Percentiles rank a stretch among this genome's conserved stretches.
These are phyloP conservation scores for Mystacornis crossleyi DNA, from an alignment of 2,113 vertebrate genomes.

Conservation along the genomic window DNA sequence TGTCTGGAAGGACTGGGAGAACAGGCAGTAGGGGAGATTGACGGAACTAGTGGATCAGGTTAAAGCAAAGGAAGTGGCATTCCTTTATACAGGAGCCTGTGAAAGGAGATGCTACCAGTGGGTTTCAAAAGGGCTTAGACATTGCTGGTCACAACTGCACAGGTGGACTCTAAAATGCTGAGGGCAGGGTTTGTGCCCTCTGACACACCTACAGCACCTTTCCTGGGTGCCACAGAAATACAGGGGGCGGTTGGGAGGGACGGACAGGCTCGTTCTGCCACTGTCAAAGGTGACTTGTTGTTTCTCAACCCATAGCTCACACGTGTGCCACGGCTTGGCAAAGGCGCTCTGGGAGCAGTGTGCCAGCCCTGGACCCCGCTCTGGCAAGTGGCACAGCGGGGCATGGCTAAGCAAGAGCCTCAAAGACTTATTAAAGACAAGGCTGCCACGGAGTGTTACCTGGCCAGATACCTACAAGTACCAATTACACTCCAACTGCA, in stretches of 20 bases:
- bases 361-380: rapidly evolving
- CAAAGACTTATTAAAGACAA: not conserved
- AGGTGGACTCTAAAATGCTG: rapidly evolving
- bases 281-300: no score
- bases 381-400: not conserved
- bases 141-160: not conserved
- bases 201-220: rapidly evolving
- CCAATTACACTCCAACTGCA: not conserved
- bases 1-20: not conserved
- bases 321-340: rapidly evolving
- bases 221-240: not conserved
- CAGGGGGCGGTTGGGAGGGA: not conserved
- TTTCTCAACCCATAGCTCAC: rapidly evolving
- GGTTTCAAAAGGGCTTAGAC: not conserved
- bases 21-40: not conserved
- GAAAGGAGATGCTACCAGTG: not conserved
- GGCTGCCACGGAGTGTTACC: not conserved
- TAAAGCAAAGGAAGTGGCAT: not conserved
- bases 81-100: not conserved
- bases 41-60: not conserved
- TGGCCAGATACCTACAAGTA: rapidly evolving
- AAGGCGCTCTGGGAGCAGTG: rapidly evolving
- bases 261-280: not conserved
- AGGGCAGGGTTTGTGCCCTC: not conserved
- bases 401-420: not conserved